A percentile compares a stretch with the other conserved stretches of the same genome.
phyloP scores from a whole-genome alignment of 2,888 invertebrate genomes.

The Ptilodon capucinus region DNA sequence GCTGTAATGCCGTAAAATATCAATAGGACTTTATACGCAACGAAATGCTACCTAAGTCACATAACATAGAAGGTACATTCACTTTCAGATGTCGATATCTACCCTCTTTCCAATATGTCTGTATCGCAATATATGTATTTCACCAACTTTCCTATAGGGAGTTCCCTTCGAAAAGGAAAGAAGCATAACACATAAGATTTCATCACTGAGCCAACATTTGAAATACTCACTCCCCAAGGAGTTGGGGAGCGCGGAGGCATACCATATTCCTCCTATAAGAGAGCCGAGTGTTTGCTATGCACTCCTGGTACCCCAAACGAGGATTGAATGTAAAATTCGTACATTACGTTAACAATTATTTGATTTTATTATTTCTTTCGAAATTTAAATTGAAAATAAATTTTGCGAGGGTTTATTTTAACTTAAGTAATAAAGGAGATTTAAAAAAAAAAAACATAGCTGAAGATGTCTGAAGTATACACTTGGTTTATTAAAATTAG shows the following conservation, averaged over 20 bases:
- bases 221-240: slow-evolving; percentile 7
- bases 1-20: no score
- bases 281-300: slow-evolving; percentile 37
- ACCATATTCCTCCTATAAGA: slow-evolving; percentile 20
- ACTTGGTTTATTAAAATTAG: no score
- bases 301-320: slow-evolving; percentile 22
- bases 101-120: not conserved
- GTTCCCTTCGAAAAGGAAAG: not conserved
- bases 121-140: not conserved
- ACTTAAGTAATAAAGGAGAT: no score
- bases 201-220: slow-evolving; percentile 14
- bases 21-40: no score
- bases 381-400: no score
- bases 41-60: no score
- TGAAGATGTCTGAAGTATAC: not conserved
- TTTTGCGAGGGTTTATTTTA: no score
- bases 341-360: slow-evolving; percentile 31
- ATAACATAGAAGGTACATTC: not conserved
- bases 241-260: slow-evolving; percentile 12
- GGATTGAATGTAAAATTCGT: slow-evolving; percentile 22
- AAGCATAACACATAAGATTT: slow-evolving; percentile 5
- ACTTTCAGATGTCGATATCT: not conserved
- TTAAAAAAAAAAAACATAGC: not conserved
- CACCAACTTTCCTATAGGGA: not conserved
- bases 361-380: slow-evolving; percentile 2